A percentile compares a stretch with the other conserved stretches of the same genome.
phyloP scores from a whole-genome alignment of 2,888 invertebrate genomes.

The Smittia aterrima region DNA sequence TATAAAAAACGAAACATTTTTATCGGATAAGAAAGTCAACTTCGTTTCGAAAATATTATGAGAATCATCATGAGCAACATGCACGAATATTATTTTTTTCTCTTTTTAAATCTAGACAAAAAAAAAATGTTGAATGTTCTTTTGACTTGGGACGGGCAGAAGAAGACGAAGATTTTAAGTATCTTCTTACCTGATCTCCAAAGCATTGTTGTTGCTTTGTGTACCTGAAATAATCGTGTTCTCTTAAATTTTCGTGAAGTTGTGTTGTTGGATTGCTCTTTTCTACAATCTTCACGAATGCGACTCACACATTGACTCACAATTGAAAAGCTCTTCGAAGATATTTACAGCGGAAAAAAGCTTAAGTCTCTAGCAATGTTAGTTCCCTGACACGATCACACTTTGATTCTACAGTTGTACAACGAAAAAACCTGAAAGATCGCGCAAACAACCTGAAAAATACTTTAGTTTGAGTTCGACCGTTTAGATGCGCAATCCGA shows the following conservation, averaged over 20 bases:
- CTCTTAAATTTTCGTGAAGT: not conserved
- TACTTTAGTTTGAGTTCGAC: constrained; percentile 32
- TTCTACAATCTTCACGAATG: constrained; percentile 9
- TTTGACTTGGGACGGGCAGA: constrained; percentile 20
- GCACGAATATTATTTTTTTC: constrained; percentile 1
- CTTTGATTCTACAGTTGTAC: not conserved
- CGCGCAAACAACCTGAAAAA: constrained; percentile 41
- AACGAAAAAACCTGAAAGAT: constrained; percentile 39
- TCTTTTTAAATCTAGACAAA: not conserved
- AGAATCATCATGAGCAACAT: not conserved
- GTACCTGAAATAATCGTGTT: constrained; percentile 36
- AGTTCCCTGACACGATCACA: not conserved
- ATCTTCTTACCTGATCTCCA: constrained; percentile 40
- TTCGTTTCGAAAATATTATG: not conserved
- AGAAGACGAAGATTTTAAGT: constrained; percentile 21
- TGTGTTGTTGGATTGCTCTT: constrained; percentile 14
- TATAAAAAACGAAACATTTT: too few species aligned
- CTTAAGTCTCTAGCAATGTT: not conserved
- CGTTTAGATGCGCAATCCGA: constrained; percentile 30
- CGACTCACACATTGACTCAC: not conserved
- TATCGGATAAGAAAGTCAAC: not conserved
- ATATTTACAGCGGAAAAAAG: not conserved
- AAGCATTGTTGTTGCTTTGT: constrained; percentile 24
- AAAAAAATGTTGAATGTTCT: constrained; percentile 30
- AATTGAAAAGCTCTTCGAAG: not conserved